Evolutionary conservation across 2,113 vertebrate species (phyloP).

Genomic region (Otolemur garnettii): DNA sequence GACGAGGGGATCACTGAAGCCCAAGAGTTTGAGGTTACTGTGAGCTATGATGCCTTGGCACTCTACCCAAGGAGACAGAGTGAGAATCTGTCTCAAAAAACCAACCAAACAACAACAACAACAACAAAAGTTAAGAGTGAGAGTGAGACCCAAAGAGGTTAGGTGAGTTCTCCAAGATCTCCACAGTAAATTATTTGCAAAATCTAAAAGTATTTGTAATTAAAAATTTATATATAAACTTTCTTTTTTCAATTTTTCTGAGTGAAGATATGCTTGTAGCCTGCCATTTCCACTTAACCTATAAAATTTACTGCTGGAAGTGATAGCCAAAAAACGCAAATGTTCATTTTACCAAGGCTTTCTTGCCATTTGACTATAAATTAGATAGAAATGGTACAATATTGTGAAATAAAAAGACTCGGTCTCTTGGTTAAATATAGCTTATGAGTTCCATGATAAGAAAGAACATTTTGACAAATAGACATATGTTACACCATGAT

Average conservation of each 20-base stretch:
- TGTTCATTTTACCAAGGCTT: neutral
- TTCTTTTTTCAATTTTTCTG: neutral
- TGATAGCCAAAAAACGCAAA: neutral
- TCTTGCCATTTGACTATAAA: neutral
- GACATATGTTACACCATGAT: neutral
- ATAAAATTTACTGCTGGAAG: neutral
- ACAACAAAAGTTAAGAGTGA: too few species aligned
- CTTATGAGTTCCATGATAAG: neutral
- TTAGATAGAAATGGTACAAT: neutral
- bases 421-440: neutral
- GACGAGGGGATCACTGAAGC: too few species aligned
- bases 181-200: neutral
- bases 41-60: too few species aligned
- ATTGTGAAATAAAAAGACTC: neutral
- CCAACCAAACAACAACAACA: too few species aligned
- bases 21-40: too few species aligned
- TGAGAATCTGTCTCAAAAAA: too few species aligned
- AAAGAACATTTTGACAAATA: neutral
- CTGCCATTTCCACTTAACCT: neutral
- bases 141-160: neutral
- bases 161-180: neutral
- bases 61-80: too few species aligned
- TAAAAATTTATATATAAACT: neutral
- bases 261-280: neutral
- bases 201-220: constrained; percentile 18